Evolutionary conservation across 2,888 invertebrate species (phyloP).

Genomic region (Epinotia bilunana): DNA sequence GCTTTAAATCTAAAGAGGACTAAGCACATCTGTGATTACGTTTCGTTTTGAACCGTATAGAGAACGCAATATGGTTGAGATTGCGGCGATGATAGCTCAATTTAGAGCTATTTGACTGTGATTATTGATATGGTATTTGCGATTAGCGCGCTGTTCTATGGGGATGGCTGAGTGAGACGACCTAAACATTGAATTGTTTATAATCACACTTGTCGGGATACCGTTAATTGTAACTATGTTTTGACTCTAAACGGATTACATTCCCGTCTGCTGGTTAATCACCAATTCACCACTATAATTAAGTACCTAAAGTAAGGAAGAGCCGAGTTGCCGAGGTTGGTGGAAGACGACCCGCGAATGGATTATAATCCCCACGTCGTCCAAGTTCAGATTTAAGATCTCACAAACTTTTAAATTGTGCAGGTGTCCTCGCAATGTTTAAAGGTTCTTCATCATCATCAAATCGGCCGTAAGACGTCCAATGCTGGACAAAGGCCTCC

Average conservation of each 20-base stretch:
- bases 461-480: too few relatives aligned
- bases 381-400: too few relatives aligned
- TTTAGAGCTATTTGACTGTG: background rate
- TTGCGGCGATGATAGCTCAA: background rate
- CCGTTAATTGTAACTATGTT: background rate
- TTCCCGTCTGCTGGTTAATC: background rate
- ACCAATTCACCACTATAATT: too few relatives aligned
- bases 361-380: too few relatives aligned
- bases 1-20: background rate
- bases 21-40: background rate
- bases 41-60: background rate
- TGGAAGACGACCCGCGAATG: too few relatives aligned
- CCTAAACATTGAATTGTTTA: constrained; percentile 5
- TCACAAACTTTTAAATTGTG: too few relatives aligned
- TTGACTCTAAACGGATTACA: background rate
- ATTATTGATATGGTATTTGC: constrained; percentile 1
- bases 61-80: background rate
- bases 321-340: too few relatives aligned
- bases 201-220: background rate
- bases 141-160: constrained; percentile 5
- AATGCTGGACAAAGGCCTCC: too few relatives aligned
- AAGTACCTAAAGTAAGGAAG: too few relatives aligned
- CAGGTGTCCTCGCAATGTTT: too few relatives aligned
- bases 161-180: background rate
- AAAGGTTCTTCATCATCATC: too few relatives aligned